These are phyloP conservation scores for Homarus americanus DNA, from an alignment of 1,140 invertebrate species.

Conservation along the genomic window DNA sequence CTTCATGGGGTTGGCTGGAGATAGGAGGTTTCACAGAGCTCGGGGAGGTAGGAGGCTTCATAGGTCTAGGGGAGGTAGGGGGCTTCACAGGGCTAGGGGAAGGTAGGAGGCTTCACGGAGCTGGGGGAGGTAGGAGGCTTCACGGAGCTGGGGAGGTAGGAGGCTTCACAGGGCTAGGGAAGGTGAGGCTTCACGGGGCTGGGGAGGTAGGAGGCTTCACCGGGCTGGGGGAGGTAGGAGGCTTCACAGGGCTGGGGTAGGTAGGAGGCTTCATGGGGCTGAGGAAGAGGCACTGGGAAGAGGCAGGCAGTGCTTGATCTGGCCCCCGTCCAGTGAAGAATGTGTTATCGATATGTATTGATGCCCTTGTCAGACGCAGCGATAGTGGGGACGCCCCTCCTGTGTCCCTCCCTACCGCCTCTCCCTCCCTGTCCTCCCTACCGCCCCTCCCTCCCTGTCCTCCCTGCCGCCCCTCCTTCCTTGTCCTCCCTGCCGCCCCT, in stretches of 20 bases:
- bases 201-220: neutral
- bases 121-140: neutral
- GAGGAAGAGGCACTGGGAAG: neutral
- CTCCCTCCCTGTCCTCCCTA: neutral
- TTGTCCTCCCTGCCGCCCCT: neutral
- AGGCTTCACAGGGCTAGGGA: neutral
- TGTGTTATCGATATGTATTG: constrained; percentile 41
- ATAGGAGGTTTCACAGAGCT: neutral
- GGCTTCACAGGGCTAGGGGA: neutral
- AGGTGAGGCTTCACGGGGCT: neutral
- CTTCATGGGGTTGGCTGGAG: neutral
- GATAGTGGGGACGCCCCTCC: neutral
- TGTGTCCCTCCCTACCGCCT: neutral
- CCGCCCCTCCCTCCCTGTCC: too few species aligned
- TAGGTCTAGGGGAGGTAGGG: neutral
- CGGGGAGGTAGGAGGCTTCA: neutral
- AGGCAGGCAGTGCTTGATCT: neutral
- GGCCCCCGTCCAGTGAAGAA: constrained; percentile 11
- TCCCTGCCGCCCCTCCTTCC: neutral
- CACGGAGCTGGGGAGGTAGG: neutral
- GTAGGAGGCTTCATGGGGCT: neutral
- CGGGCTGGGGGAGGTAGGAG: too few species aligned
- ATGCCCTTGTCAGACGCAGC: constrained; percentile 18
- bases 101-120: neutral
- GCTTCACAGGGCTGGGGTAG: neutral